Percentiles rank a stretch among this genome's conserved stretches.
These are phyloP conservation scores for Acrocephalus arundinaceus DNA, from an alignment of 2,113 vertebrate genomes.

Conservation along the genomic window DNA sequence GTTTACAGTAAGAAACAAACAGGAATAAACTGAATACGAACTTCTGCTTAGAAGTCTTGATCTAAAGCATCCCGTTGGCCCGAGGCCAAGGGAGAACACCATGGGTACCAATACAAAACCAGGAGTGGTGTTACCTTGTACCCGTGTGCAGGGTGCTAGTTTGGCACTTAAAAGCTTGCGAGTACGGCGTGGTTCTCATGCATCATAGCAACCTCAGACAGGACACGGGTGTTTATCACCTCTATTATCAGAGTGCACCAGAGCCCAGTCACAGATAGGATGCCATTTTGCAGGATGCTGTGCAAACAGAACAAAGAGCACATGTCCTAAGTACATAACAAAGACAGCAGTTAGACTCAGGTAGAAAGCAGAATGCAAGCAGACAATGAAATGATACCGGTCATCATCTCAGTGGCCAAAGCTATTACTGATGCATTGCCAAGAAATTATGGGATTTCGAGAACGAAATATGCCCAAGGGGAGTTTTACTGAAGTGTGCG, in stretches of 20 bases:
- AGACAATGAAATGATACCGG: not conserved
- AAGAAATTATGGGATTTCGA: not conserved
- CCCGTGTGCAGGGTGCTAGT: fast-evolving
- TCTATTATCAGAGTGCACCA: not conserved
- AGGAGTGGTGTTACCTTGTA: fast-evolving
- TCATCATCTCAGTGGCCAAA: not conserved
- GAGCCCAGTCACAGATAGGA: not conserved
- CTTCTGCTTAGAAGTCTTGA: not conserved
- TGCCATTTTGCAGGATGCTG: slow-evolving; percentile 47
- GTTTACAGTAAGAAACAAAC: not conserved
- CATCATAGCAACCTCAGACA: not conserved
- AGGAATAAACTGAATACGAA: not conserved
- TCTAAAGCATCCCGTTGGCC: not conserved
- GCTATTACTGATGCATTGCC: not conserved
- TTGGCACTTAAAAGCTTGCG: not conserved
- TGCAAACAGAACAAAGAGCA: slow-evolving; percentile 51
- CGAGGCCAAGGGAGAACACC: too few relatives aligned
- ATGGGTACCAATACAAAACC: not conserved
- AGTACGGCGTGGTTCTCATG: fast-evolving
- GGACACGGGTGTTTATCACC: not conserved
- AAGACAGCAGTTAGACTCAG: not conserved
- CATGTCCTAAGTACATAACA: not conserved
- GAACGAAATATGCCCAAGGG: not conserved
- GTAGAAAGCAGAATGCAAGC: not conserved
- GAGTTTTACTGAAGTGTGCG: not conserved